A percentile compares a stretch with the other conserved stretches of the same genome.
These are phyloP conservation scores for Hipparchia sbordonii DNA, from an alignment of 2,888 invertebrate genomes.

Conservation along the genomic window DNA sequence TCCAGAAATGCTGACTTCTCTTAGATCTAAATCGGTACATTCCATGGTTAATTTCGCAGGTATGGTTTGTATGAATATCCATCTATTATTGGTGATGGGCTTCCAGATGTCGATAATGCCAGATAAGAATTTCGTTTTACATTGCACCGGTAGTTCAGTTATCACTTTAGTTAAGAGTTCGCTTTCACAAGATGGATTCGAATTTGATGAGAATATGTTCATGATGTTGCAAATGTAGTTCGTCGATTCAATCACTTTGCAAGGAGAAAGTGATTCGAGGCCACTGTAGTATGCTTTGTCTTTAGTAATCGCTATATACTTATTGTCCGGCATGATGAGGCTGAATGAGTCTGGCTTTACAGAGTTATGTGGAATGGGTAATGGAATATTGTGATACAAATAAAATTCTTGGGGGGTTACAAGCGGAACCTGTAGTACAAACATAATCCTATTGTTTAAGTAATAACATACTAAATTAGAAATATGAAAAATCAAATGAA, in stretches of 20 bases:
- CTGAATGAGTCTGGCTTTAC: background rate
- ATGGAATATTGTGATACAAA: slow-evolving; percentile 17
- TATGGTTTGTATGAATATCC: no score
- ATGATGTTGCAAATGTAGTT: no score
- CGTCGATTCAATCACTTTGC: background rate
- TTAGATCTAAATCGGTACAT: no score
- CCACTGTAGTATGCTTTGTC: background rate
- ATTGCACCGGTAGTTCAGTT: no score
- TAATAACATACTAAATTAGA: slow-evolving; percentile 35
- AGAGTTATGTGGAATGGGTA: background rate
- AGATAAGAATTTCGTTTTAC: no score
- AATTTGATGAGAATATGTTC: no score
- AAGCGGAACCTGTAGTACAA: slow-evolving; percentile 29
- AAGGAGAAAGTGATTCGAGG: background rate
- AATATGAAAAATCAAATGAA: slow-evolving; percentile 33
- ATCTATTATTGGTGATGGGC: no score
- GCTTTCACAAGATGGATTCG: no score
- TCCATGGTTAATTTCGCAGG: no score
- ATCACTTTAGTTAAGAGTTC: no score
- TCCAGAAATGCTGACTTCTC: no score
- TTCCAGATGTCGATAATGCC: no score
- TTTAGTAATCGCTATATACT: background rate
- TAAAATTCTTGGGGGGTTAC: slow-evolving; percentile 14
- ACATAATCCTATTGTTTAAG: slow-evolving; percentile 37
- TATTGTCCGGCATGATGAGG: background rate